These are phyloP conservation scores for Byasa hedistus DNA, from an alignment of 2,888 invertebrate genomes.

Conservation along the genomic window DNA sequence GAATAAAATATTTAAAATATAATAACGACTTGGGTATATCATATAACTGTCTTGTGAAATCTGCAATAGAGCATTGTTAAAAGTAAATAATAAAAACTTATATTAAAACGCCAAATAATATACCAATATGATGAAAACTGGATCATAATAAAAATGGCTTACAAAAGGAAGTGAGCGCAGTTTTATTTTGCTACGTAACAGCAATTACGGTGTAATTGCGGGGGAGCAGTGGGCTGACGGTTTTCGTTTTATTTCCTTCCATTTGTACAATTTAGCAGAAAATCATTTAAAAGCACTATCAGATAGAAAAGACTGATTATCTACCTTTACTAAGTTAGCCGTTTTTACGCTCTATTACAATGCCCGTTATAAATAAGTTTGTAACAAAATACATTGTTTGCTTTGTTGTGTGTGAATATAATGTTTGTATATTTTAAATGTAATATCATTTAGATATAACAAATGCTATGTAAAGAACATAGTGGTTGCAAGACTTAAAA, in stretches of 20 bases:
- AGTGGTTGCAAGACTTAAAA: too few relatives aligned
- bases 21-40: too few relatives aligned
- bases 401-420: too few relatives aligned
- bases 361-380: too few relatives aligned
- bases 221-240: neutral
- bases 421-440: too few relatives aligned
- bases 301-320: neutral
- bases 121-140: slow-evolving; percentile 1
- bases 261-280: slow-evolving; percentile 12
- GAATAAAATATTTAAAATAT: too few relatives aligned
- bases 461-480: too few relatives aligned
- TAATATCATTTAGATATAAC: too few relatives aligned
- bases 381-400: too few relatives aligned
- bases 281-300: neutral
- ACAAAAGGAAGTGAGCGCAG: neutral
- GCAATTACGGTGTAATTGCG: slow-evolving; percentile 23
- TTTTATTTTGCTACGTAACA: slow-evolving; percentile 25
- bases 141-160: slow-evolving; percentile 17
- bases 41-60: too few relatives aligned
- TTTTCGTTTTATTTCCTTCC: slow-evolving; percentile 12
- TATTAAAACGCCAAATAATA: neutral
- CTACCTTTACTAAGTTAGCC: neutral
- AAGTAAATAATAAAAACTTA: neutral
- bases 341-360: neutral
- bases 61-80: too few relatives aligned